Evolutionary conservation across 2,113 vertebrate species (phyloP), one percentile per base, ranked within the genome.

Genomic region (Protobothrops flavoviridis): DNA sequence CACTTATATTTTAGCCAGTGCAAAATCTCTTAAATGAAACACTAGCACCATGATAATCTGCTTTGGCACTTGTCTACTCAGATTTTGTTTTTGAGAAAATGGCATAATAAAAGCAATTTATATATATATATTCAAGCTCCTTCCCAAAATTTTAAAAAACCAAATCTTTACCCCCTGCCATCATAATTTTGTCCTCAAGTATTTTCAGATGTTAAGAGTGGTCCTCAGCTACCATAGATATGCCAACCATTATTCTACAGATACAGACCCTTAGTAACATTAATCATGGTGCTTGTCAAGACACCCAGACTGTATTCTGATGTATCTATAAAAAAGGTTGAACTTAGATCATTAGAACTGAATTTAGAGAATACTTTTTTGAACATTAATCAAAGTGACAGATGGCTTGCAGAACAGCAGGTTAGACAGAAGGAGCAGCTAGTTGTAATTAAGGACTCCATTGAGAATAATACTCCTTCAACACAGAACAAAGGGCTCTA

Each of bases 371-470:
- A 26, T 59, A 52, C 69, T 86, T 81, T 61, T 56, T 90, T 39
- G 43, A 88, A 95, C 94, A 96, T 95, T 92, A 95, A 96, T 97
- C 89, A 43, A 74, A 85, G 85, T 88, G 94, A 23, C 88, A 93
- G 69, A 39, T 86, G 56, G 56, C 91, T 56, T 0, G 0, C 88
- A 90, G 59, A 81, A 86, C 74, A 93, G 92, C 89, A 55, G 43
- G 92, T 87, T 43, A 11, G 87, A 81, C 6, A 4, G 74, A 6
- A 29, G 69, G 61, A 0, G 0, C n/a, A 45, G 48, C 21, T 29
- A 50, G 20, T 91, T 55, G 91, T 87, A 88, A 20, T 90, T 15
- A 21, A 43, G 39, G 24, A 86, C 85, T 9, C 33, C 12, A 24
- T 10, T 55, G 85, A 0, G 15, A 85, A 17, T 3, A 8, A 2